Conservation (phyloP, 2,797 vertebrate species). For the Bryconaethiops microstoma region DNA sequence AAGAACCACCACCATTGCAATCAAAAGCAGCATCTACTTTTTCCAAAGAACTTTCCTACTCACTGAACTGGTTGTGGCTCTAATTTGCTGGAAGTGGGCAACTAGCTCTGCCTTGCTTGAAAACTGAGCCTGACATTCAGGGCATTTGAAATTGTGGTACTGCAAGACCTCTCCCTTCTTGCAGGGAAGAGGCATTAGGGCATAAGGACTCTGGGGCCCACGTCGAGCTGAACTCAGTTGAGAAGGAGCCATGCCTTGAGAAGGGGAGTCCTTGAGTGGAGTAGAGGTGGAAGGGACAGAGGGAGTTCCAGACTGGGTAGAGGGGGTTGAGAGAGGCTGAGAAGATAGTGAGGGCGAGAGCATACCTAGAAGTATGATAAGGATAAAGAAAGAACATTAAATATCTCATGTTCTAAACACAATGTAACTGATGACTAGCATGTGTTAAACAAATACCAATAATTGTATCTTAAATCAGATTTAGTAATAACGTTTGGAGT, state of each 20-base stretch:
- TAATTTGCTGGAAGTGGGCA: slow-evolving; percentile 88
- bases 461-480: not conserved
- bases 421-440: not conserved
- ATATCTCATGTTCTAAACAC: not conserved
- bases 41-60: slow-evolving; percentile 51
- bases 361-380: slow-evolving; percentile 65
- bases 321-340: slow-evolving; percentile 73
- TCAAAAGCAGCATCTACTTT: not conserved
- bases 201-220: slow-evolving; percentile 75
- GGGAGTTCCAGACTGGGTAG: slow-evolving; percentile 63
- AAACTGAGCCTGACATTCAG: slow-evolving; percentile 91
- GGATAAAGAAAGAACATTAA: slow-evolving; percentile 18
- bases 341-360: slow-evolving; percentile 75
- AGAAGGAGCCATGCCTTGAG: slow-evolving; percentile 52
- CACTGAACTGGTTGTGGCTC: slow-evolving; percentile 70
- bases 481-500: not conserved
- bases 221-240: slow-evolving; percentile 73
- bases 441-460: too few species aligned
- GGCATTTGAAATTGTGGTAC: slow-evolving; percentile 80
- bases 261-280: slow-evolving; percentile 71
- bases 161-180: slow-evolving; percentile 74
- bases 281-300: slow-evolving; percentile 66
- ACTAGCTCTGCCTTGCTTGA: slow-evolving; percentile 85
- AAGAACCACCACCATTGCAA: too few species aligned
- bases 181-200: slow-evolving; percentile 79